Base-by-base conservation (phyloP, 2,113 vertebrate species). In the Riparia riparia region DNA sequence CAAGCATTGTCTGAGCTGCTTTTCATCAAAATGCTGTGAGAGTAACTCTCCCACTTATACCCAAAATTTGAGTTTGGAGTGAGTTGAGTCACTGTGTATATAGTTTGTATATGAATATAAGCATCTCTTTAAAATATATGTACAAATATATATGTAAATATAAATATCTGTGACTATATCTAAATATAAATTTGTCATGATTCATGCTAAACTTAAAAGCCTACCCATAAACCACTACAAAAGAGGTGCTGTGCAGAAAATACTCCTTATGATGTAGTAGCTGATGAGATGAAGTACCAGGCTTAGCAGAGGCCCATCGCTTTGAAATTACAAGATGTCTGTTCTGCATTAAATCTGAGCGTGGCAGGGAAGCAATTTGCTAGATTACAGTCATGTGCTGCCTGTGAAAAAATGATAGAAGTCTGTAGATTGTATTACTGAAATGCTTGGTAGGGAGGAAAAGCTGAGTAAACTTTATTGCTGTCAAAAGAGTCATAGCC, bases 381-480 rank as follows among this genome's bases (percentile, higher is more conserved):
- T 53, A 79, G 66, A 82, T 93, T 91, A 63, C 29, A 58, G 87
- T 80, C 66, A 26, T 73, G 74, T 82, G 66, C 68, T 95, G 83
- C 89, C 72, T 86, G 51, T 77, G 82, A 66, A 93, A 87, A 94
- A 70, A 47, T 41, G 24, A 77, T 87, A 51, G 54, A 80, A 65
- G 81, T 45, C 73, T 87, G 57, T 90, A 64, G 76, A 63, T 72
- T 83, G 51, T 82, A 39, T 93, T 94, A 81, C 18, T 66, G 60
- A 93, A 95, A 73, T 88, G 58, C 68, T 58, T 90, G 56, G 54
- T 50, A 58, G 64, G 68, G 54, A 72, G 34, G 41, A 88, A 95
- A 69, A 69, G 45, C 90, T 78, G 87, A 96, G 31, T 88, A 68
- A 96, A 84, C 64, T 88, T 87, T 56, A 86, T 74, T 92, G 80